These are phyloP conservation scores for Symphodus melops DNA, from an alignment of 2,113 vertebrate species.

Conservation along the genomic window DNA sequence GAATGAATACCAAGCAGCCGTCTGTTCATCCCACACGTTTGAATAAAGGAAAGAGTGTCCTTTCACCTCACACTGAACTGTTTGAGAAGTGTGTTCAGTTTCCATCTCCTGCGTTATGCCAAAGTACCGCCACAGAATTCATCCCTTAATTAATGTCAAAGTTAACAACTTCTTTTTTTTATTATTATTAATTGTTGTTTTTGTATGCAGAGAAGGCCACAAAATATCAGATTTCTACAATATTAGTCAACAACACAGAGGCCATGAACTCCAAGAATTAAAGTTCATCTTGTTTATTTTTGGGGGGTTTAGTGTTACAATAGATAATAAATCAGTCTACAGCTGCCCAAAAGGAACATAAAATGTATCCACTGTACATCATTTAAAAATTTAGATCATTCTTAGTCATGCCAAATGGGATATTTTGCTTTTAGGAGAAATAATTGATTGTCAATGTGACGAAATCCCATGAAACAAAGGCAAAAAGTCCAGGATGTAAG, in stretches of 20 bases:
- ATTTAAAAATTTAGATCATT: no score
- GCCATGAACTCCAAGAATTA: no score
- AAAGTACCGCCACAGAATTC: not conserved
- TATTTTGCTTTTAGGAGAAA: not conserved
- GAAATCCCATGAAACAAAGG: not conserved
- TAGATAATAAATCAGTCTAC: slow-evolving; percentile 1
- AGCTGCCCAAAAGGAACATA: slow-evolving; percentile 19
- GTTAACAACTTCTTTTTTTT: no score
- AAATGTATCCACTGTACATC: no score
- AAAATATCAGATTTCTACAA: not conserved
- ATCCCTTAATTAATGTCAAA: slow-evolving; percentile 1
- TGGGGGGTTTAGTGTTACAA: no score
- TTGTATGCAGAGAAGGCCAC: not conserved
- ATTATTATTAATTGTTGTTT: not conserved
- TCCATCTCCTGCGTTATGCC: slow-evolving; percentile 36
- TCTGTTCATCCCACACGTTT: slow-evolving; percentile 65
- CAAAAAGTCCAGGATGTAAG: no score
- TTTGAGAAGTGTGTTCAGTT: slow-evolving; percentile 26
- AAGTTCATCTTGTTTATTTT: not conserved
- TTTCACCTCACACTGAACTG: slow-evolving; percentile 44
- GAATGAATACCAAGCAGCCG: slow-evolving; percentile 77
- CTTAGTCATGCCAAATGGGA: no score
- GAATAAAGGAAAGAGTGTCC: slow-evolving; percentile 60
- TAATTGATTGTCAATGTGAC: not conserved
- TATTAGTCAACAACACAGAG: not conserved